A percentile compares a stretch with the other conserved stretches of the same genome.
phyloP scores from a whole-genome alignment of 2,888 invertebrate species.

The Troides helena region DNA sequence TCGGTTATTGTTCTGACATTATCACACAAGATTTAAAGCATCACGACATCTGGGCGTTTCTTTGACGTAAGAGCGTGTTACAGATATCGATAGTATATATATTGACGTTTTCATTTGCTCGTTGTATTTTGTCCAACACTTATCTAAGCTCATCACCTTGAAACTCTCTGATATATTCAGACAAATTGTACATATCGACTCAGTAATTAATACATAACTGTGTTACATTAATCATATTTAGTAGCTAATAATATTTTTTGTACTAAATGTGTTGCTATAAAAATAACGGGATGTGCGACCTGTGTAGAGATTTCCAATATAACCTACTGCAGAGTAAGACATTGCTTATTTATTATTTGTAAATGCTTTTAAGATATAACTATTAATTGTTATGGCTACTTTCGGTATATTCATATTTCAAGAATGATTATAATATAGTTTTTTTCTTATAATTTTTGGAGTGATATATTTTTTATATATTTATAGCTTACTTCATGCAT shows the following conservation, averaged over 20 bases:
- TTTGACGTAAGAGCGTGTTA: conserved; percentile 76
- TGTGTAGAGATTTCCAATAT: conserved; percentile 73
- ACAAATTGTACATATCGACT: conserved; percentile 52
- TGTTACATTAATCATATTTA: conserved; percentile 32
- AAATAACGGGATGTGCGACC: conserved; percentile 70
- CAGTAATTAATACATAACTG: conserved; percentile 38
- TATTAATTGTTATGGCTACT: background rate
- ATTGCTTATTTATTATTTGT: conserved; percentile 1
- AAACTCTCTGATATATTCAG: conserved; percentile 63
- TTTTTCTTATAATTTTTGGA: too few relatives aligned
- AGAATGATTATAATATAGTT: too few relatives aligned
- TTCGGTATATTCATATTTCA: background rate
- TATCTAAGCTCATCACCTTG: conserved; percentile 77
- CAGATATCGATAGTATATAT: conserved; percentile 75
- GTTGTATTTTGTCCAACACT: conserved; percentile 72
- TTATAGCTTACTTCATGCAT: too few relatives aligned
- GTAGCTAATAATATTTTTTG: conserved; percentile 28
- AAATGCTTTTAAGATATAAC: background rate
- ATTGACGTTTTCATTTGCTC: conserved; percentile 64
- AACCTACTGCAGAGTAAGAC: conserved; percentile 70
- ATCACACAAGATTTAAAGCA: conserved; percentile 69
- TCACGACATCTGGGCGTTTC: conserved; percentile 74
- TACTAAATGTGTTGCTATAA: conserved; percentile 73
- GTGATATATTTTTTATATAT: too few relatives aligned
- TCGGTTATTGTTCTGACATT: conserved; percentile 61